Base-by-base conservation (phyloP, 2,888 invertebrate genomes). In the Oligia strigilis region DNA sequence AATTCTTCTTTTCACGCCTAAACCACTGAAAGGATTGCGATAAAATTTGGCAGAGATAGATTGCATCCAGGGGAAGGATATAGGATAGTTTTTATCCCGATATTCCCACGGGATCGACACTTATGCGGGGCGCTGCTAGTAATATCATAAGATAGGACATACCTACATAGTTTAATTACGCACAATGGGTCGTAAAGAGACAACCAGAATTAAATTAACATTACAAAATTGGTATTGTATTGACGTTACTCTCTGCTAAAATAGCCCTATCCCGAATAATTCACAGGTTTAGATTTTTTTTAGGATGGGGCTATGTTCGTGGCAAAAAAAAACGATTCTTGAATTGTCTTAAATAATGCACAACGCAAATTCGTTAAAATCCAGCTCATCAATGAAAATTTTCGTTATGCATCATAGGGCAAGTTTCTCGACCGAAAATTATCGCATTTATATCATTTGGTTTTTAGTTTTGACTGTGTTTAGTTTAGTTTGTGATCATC, bases 341-440 rank as follows among this genome's bases (percentile, higher is more conserved):
- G 52, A 36, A 36, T 55, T 23, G 36, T 23, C 40, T 5, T 46
- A 36, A 58, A 72, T 43, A 5, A 69, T 49, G 58, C 8, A 43
- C 17, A 60, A 65, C n/a, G 71, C 71, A 65, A 72, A 64, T 84
- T 84, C 58, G 14, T 84, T 82, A 64, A 84, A 46, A 72, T 78
- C 49, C 84, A 79, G 80, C 84, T 84, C 80, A 11, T 84, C 69
- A 79, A 55, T 70, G 69, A 71, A 67, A 60, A 40, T 60, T 60
- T 65, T 64, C 36, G 49, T 23, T 72, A 14, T 17, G 52, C 29
- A 66, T 29, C 29, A 29, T 29, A 29, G 29, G 29, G 29, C 29
- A 14, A 36, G 62, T 64, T 64, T 17, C 17, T 64, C 8, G 17
- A 36, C 17, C 62, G 29, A 64, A 64, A 62, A 14, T 62, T 5